These are phyloP conservation scores for Cheumatopsyche charites DNA, from an alignment of 1,140 invertebrate genomes.

Conservation along the genomic window DNA sequence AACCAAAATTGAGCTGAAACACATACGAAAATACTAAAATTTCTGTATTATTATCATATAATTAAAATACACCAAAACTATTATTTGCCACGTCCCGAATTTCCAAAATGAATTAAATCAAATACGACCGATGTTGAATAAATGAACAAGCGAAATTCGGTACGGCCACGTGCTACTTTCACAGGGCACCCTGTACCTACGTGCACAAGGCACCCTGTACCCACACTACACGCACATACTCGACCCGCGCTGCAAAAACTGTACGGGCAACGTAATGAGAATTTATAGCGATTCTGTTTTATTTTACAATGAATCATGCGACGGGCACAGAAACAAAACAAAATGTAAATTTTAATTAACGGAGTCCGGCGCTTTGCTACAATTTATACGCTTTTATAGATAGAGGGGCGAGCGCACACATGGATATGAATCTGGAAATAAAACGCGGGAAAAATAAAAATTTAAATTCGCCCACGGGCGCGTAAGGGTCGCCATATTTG, in stretches of 20 bases:
- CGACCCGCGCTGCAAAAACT: neutral
- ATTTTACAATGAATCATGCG: conserved; percentile 33
- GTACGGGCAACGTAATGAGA: conserved; percentile 25
- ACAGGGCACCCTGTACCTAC: too few species aligned
- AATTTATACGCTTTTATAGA: conserved; percentile 22
- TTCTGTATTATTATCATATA: too few species aligned
- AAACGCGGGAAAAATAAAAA: neutral
- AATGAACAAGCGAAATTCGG: too few species aligned
- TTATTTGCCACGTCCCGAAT: too few species aligned
- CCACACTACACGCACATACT: neutral
- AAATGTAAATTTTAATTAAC: conserved; percentile 35
- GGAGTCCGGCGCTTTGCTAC: conserved; percentile 24
- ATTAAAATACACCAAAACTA: too few species aligned
- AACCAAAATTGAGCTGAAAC: too few species aligned
- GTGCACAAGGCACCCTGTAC: too few species aligned
- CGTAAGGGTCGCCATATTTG: too few species aligned
- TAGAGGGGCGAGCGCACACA: neutral
- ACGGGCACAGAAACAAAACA: conserved; percentile 30
- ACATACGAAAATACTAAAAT: too few species aligned
- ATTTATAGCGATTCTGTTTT: conserved; percentile 33
- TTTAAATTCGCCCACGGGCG: neutral
- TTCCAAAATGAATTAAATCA: too few species aligned
- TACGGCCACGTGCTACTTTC: too few species aligned
- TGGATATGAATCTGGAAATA: neutral
- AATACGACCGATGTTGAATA: too few species aligned